Percentiles rank a stretch among this genome's conserved stretches.
phyloP scores from a whole-genome alignment of 1,140 invertebrate genomes.

The Rhopalosiphum padi region DNA sequence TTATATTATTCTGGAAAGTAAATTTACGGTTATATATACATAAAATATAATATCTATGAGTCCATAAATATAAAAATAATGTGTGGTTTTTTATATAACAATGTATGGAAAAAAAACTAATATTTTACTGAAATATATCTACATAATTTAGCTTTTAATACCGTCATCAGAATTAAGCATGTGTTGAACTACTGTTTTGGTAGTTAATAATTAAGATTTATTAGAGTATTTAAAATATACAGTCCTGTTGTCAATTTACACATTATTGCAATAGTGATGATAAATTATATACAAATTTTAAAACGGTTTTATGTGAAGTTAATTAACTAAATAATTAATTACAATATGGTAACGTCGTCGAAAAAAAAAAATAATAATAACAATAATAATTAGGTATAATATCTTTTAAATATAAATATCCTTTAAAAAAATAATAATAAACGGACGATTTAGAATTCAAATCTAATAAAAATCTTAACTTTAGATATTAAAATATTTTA shows the following conservation, averaged over 20 bases:
- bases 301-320: not conserved
- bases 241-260: not conserved
- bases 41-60: not conserved
- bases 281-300: not conserved
- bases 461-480: not conserved
- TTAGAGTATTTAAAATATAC: not conserved
- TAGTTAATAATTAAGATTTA: constrained; percentile 2
- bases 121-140: not conserved
- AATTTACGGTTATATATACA: not conserved
- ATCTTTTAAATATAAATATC: not conserved
- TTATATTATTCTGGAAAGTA: not conserved
- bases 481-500: not conserved
- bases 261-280: not conserved
- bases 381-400: not conserved
- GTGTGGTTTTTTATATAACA: not conserved
- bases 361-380: not conserved
- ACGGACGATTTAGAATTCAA: not conserved
- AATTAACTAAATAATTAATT: not conserved
- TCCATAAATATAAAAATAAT: not conserved
- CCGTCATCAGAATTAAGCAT: not conserved
- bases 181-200: not conserved
- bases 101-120: not conserved
- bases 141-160: not conserved
- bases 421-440: not conserved
- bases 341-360: not conserved